Evolutionary conservation across 92 coral and sea anemone genomes (phyloP).

Genomic region (Zoanthus gigantus): DNA sequence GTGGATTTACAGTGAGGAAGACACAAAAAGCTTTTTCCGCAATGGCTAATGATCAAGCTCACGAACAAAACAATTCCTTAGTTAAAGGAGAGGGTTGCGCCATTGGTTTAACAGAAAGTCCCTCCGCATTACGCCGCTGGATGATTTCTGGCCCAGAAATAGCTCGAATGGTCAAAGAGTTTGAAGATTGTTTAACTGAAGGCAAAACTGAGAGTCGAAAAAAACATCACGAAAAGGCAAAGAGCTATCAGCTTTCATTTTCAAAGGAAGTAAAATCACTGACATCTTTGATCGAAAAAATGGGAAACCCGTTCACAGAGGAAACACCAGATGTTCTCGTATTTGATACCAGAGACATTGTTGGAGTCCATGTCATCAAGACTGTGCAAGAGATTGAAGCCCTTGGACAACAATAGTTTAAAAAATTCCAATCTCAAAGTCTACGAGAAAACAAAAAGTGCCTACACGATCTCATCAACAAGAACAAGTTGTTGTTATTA

Average conservation of each 20-base stretch:
- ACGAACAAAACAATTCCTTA: constrained; percentile 51
- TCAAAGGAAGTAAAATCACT: constrained; percentile 34
- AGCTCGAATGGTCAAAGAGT: constrained; percentile 47
- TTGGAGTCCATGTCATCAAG: constrained; percentile 25
- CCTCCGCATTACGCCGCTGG: constrained; percentile 59
- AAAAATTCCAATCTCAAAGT: constrained; percentile 39
- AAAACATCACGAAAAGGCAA: constrained; percentile 54
- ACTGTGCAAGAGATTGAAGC: constrained; percentile 54
- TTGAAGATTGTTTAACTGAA: constrained; percentile 45
- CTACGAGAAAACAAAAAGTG: constrained; percentile 28
- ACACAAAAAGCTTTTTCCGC: constrained; percentile 39
- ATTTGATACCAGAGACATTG: constrained; percentile 64
- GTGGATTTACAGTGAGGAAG: neutral
- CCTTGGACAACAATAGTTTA: constrained; percentile 43
- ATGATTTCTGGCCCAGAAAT: constrained; percentile 41
- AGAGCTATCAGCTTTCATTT: constrained; percentile 46
- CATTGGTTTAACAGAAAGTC: constrained; percentile 52
- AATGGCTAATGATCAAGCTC: constrained; percentile 50
- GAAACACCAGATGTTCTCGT: constrained; percentile 54
- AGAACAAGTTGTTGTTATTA: constrained; percentile 60
- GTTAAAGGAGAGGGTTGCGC: constrained; percentile 62
- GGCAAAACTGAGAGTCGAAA: constrained; percentile 1
- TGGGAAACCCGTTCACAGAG: constrained; percentile 62
- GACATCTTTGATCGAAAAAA: constrained; percentile 30
- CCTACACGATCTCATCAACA: constrained; percentile 56